Conservation (phyloP, 1,140 invertebrate genomes). For the Drosophila micromelanica region DNA sequence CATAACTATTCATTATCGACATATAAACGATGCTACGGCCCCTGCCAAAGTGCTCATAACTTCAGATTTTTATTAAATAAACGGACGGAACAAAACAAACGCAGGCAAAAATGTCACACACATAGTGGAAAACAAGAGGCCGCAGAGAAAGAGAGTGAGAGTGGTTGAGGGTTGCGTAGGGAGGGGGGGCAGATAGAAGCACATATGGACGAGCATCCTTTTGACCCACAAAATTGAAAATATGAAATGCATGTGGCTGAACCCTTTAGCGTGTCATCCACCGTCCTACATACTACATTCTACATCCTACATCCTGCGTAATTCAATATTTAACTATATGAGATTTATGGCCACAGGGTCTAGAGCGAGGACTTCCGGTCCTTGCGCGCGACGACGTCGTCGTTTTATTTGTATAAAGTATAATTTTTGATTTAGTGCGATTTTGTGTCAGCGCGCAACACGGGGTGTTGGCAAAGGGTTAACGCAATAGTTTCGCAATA, state of each 20-base stretch:
- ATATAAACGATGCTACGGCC: slow-evolving; percentile 63
- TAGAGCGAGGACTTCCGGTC: slow-evolving; percentile 59
- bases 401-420: slow-evolving; percentile 76
- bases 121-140: slow-evolving; percentile 7
- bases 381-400: slow-evolving; percentile 6
- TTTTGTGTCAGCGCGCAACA: slow-evolving; percentile 68
- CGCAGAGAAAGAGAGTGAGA: background rate
- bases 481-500: slow-evolving; percentile 78
- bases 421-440: slow-evolving; percentile 83
- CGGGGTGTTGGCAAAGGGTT: slow-evolving; percentile 46
- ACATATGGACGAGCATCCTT: slow-evolving; percentile 57
- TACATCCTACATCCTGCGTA: slow-evolving; percentile 62
- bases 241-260: slow-evolving; percentile 41
- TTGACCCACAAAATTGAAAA: slow-evolving; percentile 77
- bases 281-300: slow-evolving; percentile 3
- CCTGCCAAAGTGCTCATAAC: slow-evolving; percentile 63
- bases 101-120: slow-evolving; percentile 65
- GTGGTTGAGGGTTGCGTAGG: background rate
- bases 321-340: slow-evolving; percentile 84
- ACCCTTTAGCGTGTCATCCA: slow-evolving; percentile 48
- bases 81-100: slow-evolving; percentile 72
- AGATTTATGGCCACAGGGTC: slow-evolving; percentile 79
- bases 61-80: slow-evolving; percentile 81
- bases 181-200: slow-evolving; percentile 16
- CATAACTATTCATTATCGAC: slow-evolving; percentile 84